Evolutionary conservation across 2,113 vertebrate genomes (phyloP).

Genomic region (Xenopus laevis): DNA sequence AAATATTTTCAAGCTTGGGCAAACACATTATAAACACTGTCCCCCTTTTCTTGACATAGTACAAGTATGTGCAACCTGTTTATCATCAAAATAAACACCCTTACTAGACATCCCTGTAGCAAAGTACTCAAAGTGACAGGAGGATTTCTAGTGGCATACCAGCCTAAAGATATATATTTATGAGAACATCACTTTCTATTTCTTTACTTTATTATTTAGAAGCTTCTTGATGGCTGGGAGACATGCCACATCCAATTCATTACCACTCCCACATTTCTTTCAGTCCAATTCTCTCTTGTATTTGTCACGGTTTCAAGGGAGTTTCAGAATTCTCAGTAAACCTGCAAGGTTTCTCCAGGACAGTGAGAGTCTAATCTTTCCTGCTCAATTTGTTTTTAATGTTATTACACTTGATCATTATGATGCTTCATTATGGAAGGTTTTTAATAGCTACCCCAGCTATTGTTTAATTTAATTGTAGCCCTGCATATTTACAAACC

Average conservation of each 20-base stretch:
- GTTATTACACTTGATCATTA: background rate
- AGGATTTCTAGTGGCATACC: slow-evolving; percentile 76
- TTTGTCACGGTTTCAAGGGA: slow-evolving; percentile 58
- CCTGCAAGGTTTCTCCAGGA: background rate
- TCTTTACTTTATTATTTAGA: slow-evolving; percentile 70
- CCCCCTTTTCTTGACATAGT: slow-evolving; percentile 58
- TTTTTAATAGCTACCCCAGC: too few relatives aligned
- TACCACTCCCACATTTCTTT: slow-evolving; percentile 66
- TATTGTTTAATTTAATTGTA: too few relatives aligned
- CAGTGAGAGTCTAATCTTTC: background rate
- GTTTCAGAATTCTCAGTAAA: slow-evolving; percentile 9
- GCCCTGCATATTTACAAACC: too few relatives aligned
- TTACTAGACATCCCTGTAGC: slow-evolving; percentile 72
- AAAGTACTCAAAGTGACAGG: slow-evolving; percentile 77
- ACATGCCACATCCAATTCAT: slow-evolving; percentile 69
- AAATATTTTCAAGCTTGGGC: slow-evolving; percentile 50
- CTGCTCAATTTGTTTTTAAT: background rate
- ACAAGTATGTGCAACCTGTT: slow-evolving; percentile 65
- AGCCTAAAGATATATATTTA: slow-evolving; percentile 76
- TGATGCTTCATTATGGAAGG: too few relatives aligned
- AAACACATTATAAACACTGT: slow-evolving; percentile 55
- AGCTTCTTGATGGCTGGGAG: slow-evolving; percentile 69
- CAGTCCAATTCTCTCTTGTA: slow-evolving; percentile 63
- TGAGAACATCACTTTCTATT: slow-evolving; percentile 83
- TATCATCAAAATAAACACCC: slow-evolving; percentile 78